Evolutionary conservation across 2,113 vertebrate species (phyloP).

Genomic region (Salvator merianae): DNA sequence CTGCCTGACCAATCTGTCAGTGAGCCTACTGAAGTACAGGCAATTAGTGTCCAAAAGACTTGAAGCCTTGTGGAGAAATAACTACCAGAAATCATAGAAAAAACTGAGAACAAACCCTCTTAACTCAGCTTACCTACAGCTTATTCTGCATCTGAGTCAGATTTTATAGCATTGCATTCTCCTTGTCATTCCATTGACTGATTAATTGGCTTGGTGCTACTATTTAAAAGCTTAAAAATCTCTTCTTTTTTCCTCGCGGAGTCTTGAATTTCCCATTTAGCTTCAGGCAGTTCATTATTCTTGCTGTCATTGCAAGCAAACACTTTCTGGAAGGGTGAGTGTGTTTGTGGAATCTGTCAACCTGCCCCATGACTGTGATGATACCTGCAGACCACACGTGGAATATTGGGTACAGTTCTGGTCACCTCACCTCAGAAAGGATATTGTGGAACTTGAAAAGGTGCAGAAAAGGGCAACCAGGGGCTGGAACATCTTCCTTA

Average conservation of each 20-base stretch:
- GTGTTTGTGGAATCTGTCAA: background rate
- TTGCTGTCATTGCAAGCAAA: background rate
- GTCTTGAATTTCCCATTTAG: background rate
- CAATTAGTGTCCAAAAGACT: constrained; percentile 1
- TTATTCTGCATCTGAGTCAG: background rate
- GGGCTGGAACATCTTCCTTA: too few species aligned
- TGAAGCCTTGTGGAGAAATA: fast-evolving
- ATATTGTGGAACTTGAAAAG: too few species aligned
- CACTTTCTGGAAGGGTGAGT: background rate
- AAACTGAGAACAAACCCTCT: background rate
- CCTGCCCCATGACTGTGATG: too few species aligned
- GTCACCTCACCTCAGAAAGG: too few species aligned
- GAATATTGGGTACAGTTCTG: too few species aligned
- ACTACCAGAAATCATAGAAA: background rate
- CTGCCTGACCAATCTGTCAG: background rate
- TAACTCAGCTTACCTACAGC: background rate
- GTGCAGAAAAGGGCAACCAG: too few species aligned
- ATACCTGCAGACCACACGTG: too few species aligned
- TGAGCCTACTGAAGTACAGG: background rate
- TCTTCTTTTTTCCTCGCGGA: fast-evolving
- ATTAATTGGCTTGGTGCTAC: background rate
- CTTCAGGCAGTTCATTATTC: background rate
- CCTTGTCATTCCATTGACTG: background rate
- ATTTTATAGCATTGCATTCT: background rate
- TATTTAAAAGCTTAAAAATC: background rate